A percentile compares a stretch with the other conserved stretches of the same genome.
Conservation (phyloP, 1,140 invertebrate species). For the Schmidtea mediterranea region DNA sequence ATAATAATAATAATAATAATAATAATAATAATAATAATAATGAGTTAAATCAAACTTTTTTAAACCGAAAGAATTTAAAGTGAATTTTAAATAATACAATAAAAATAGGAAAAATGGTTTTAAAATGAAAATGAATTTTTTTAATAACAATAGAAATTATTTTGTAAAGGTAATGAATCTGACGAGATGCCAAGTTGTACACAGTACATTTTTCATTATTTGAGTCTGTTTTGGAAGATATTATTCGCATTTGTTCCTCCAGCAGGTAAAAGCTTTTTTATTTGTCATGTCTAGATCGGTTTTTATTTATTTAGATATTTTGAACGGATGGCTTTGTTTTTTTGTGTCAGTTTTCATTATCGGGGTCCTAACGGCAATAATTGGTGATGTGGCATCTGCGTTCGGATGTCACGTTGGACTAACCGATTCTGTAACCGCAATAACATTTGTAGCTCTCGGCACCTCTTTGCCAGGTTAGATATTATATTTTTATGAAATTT, state of each 20-base stretch:
- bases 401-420: constrained; percentile 89
- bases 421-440: constrained; percentile 76
- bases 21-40: no score
- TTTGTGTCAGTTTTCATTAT: constrained; percentile 62
- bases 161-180: no score
- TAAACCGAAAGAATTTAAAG: no score
- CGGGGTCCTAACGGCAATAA: constrained; percentile 68
- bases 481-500: background rate
- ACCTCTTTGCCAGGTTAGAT: constrained; percentile 68
- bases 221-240: constrained; percentile 90
- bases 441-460: constrained; percentile 75
- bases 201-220: constrained; percentile 78
- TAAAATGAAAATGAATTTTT: no score
- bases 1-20: no score
- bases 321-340: constrained; percentile 73
- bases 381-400: constrained; percentile 76
- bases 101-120: no score
- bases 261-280: constrained; percentile 44
- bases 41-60: no score
- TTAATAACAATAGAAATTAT: no score
- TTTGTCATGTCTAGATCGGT: no score
- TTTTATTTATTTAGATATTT: constrained; percentile 19
- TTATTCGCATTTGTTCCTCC: constrained; percentile 87
- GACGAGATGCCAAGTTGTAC: constrained; percentile 41
- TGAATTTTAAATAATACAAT: no score